These are phyloP conservation scores for Molossus molossus DNA, from an alignment of 2,797 vertebrate species.

Conservation along the genomic window DNA sequence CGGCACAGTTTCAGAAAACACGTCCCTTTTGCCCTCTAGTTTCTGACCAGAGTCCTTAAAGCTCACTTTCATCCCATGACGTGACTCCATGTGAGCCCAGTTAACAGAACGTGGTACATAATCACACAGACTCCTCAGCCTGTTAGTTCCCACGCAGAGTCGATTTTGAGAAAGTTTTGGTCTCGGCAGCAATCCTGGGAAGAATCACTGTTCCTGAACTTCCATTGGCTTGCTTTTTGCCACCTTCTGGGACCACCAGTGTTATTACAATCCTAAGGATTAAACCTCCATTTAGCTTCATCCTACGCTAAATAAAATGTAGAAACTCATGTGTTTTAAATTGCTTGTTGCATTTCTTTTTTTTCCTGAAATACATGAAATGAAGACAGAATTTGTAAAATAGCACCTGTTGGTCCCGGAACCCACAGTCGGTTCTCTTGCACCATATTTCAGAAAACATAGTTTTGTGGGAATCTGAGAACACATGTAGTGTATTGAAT, in stretches of 20 bases:
- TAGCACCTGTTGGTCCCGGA: background rate
- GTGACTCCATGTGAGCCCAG: background rate
- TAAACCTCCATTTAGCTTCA: background rate
- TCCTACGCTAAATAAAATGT: background rate
- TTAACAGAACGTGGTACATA: background rate
- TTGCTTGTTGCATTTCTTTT: background rate
- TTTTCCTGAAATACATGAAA: background rate
- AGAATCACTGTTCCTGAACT: background rate
- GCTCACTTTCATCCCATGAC: background rate
- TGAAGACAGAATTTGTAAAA: background rate
- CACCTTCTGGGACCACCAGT: fast-evolving
- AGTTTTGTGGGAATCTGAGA: background rate
- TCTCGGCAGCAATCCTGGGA: background rate
- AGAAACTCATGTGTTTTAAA: background rate
- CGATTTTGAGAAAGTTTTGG: background rate
- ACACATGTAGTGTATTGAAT: background rate
- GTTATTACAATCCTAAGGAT: background rate
- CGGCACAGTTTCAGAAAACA: background rate
- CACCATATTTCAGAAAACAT: background rate
- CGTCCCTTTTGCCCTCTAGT: background rate
- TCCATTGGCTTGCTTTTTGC: background rate
- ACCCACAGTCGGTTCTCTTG: background rate
- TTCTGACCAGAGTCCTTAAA: background rate
- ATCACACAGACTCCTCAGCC: background rate
- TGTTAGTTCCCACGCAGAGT: background rate